Evolutionary conservation across 2,797 vertebrate genomes (phyloP).

Genomic region (Lophura swinhoii): DNA sequence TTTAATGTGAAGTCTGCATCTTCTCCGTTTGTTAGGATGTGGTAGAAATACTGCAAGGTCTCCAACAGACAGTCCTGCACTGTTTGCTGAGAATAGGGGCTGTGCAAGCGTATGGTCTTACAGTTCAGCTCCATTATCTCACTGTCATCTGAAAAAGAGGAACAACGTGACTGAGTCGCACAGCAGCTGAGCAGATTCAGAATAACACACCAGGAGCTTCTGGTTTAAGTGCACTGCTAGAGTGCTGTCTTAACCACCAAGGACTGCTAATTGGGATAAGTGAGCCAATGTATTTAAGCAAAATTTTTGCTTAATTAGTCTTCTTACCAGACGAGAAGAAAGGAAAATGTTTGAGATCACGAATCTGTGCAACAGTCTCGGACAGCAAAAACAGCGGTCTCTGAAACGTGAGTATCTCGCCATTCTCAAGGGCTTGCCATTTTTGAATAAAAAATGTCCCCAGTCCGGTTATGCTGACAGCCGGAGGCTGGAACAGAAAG

Average conservation of each 20-base stretch:
- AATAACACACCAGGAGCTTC: background rate
- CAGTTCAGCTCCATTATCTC: background rate
- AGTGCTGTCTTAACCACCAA: background rate
- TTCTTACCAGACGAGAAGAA: background rate
- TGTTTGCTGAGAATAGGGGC: background rate
- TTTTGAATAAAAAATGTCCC: background rate
- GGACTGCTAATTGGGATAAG: too few species aligned
- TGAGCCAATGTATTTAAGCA: too few species aligned
- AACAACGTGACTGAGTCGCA: background rate
- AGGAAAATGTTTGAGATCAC: background rate
- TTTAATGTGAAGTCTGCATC: background rate
- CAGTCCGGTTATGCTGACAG: background rate
- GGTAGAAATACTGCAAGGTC: background rate
- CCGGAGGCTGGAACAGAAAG: background rate
- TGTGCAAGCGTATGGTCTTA: background rate
- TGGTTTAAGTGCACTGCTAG: too few species aligned
- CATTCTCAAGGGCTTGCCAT: background rate
- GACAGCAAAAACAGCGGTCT: background rate
- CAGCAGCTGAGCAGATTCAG: background rate
- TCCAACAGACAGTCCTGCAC: background rate
- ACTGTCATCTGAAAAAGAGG: background rate
- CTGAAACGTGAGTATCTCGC: background rate
- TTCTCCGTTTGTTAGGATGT: background rate
- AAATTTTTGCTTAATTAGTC: background rate
- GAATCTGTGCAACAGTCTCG: background rate